Evolutionary conservation across 1,140 invertebrate species (phyloP), one percentile per base, ranked within the genome.

Genomic region (Akabosia matsudoensis): DNA sequence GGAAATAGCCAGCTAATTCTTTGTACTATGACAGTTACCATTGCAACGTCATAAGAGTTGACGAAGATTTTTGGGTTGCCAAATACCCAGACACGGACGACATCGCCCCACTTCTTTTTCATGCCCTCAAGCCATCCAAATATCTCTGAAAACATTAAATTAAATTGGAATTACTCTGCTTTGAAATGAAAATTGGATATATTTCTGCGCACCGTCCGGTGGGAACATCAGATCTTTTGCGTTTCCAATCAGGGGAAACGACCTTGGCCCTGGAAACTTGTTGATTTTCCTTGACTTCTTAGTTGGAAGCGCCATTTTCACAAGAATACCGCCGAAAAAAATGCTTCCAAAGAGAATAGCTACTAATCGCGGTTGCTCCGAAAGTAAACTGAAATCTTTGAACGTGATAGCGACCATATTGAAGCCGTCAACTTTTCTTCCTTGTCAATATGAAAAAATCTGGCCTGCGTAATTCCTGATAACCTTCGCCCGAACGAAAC

Each of bases 31-130:
- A 45, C 37, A 56, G 13, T 56, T 56, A 56, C 61, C 61, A 67
- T 31, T 28, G 61, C 61, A 67, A 67, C 31, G 61, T 67, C 61
- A 22, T 67, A 67, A 13, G 61, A 67, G 31, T 67, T 67, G n/a
- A 67, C 22, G 61, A 67, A 67, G 10, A 67, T 30, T 67, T 67
- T 67, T 30, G 61, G 61, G 13, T 10, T 67, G 7, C 61, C 61
- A 31, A 67, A 67, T 13, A 67, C 7, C 61, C 61, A 67, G n/a
- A 67, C 28, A 13, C 61, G 2, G 7, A 22, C 24, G 1, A 67
- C 31, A 7, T 31, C 61, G 4, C 61, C 61, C 61, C 61, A 67
- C 31, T 67, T 67, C 61, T 7, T 28, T 13, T 31, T 30, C 13
- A 67, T 30, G 3, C 26, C 30, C 31, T 28, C 24, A 10, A 67